These are phyloP conservation scores for Enteromius fasciolatus DNA, from an alignment of 2,797 vertebrate genomes.

Conservation along the genomic window DNA sequence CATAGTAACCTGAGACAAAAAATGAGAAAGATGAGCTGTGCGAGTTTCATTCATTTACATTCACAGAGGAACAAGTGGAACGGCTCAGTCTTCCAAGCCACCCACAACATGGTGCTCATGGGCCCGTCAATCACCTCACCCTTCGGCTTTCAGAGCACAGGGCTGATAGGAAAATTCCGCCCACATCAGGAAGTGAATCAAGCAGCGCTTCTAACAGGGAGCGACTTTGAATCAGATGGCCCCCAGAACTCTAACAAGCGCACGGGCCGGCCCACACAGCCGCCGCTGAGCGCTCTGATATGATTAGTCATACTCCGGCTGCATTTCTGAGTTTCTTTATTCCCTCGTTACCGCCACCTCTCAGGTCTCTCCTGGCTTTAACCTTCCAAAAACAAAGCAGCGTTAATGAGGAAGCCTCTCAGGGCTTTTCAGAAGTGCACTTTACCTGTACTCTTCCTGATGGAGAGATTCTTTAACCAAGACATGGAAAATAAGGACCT, in stretches of 20 bases:
- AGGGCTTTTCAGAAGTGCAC: constrained; percentile 31
- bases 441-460: constrained; percentile 40
- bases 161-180: constrained; percentile 51
- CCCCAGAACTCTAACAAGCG: constrained; percentile 57
- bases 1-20: constrained; percentile 34
- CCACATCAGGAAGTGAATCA: constrained; percentile 63
- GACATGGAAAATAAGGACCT: constrained; percentile 1
- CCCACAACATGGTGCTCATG: constrained; percentile 50
- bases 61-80: constrained; percentile 41
- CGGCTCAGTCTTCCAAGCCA: constrained; percentile 48
- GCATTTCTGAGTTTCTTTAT: constrained; percentile 48
- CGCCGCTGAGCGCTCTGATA: constrained; percentile 45
- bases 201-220: constrained; percentile 38
- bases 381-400: constrained; percentile 55
- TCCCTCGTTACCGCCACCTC: constrained; percentile 52
- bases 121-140: constrained; percentile 54
- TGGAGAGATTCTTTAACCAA: constrained; percentile 7
- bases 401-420: constrained; percentile 50
- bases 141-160: constrained; percentile 42
- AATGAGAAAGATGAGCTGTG: constrained; percentile 36
- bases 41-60: constrained; percentile 56
- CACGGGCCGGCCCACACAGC: constrained; percentile 49
- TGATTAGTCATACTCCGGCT: constrained; percentile 59
- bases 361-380: constrained; percentile 47
- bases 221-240: constrained; percentile 58